These are phyloP conservation scores for Leptopilina drosophilae DNA, from an alignment of 2,888 invertebrate species.

Conservation along the genomic window DNA sequence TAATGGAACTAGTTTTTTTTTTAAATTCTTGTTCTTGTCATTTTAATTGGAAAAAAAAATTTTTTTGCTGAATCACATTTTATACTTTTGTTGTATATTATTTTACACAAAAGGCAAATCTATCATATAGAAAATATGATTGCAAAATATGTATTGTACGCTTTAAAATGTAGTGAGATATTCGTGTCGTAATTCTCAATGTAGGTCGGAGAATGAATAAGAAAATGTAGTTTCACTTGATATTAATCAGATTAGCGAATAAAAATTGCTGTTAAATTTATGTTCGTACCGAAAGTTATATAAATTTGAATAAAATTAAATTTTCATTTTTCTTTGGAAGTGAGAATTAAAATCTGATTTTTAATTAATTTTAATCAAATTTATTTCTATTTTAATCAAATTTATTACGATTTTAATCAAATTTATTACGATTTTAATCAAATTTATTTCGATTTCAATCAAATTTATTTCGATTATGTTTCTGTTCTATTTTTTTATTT, in stretches of 20 bases:
- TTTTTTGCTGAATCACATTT: background rate
- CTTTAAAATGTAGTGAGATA: slow-evolving; percentile 13
- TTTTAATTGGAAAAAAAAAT: background rate
- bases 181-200: background rate
- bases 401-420: no score
- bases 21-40: background rate
- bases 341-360: no score
- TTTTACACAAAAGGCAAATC: slow-evolving; percentile 11
- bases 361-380: no score
- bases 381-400: no score
- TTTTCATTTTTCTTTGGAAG: no score
- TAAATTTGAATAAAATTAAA: no score
- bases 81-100: background rate
- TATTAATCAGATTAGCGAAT: slow-evolving; percentile 9
- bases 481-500: no score
- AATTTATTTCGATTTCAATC: no score
- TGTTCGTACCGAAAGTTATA: no score
- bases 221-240: slow-evolving; percentile 5
- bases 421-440: no score
- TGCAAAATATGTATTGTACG: slow-evolving; percentile 8
- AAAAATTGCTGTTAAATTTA: background rate
- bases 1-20: background rate
- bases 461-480: no score
- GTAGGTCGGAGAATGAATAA: slow-evolving; percentile 9
- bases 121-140: slow-evolving; percentile 10